Conservation (phyloP, 2,888 invertebrate genomes). For the Microctonus aethiopoides region DNA sequence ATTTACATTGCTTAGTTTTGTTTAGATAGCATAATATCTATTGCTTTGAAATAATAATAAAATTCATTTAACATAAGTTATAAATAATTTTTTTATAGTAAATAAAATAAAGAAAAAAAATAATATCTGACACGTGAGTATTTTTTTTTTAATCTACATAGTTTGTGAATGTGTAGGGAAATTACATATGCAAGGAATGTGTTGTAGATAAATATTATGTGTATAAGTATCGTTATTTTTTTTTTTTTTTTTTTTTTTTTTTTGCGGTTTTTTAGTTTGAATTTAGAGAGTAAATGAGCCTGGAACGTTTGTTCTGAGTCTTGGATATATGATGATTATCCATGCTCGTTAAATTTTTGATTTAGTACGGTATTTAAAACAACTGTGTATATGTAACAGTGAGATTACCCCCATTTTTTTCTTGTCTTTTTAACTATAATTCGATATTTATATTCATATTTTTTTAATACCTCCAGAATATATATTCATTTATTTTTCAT, state of each 20-base stretch:
- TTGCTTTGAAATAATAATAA: no score
- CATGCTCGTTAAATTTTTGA: slow-evolving; percentile 30
- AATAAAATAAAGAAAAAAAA: no score
- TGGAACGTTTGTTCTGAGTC: slow-evolving; percentile 15
- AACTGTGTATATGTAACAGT: slow-evolving; percentile 9
- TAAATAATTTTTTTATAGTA: no score
- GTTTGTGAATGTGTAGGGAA: no score
- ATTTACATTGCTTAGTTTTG: no score
- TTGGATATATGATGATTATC: slow-evolving; percentile 29
- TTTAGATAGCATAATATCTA: no score
- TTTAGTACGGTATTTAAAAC: slow-evolving; percentile 21
- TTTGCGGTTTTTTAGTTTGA: not conserved
- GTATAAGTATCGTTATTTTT: not conserved
- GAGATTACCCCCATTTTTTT: slow-evolving; percentile 7
- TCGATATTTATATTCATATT: not conserved
- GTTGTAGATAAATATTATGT: not conserved
- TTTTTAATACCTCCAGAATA: not conserved
- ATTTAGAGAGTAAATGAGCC: not conserved
- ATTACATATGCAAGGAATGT: no score
- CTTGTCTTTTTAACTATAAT: not conserved
- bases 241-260: not conserved
- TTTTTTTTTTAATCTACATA: no score
- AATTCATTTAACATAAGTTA: no score
- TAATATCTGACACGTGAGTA: no score
- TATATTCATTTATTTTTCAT: not conserved